Base-by-base conservation (phyloP, 2,888 invertebrate genomes). In the Cabera pusaria region DNA sequence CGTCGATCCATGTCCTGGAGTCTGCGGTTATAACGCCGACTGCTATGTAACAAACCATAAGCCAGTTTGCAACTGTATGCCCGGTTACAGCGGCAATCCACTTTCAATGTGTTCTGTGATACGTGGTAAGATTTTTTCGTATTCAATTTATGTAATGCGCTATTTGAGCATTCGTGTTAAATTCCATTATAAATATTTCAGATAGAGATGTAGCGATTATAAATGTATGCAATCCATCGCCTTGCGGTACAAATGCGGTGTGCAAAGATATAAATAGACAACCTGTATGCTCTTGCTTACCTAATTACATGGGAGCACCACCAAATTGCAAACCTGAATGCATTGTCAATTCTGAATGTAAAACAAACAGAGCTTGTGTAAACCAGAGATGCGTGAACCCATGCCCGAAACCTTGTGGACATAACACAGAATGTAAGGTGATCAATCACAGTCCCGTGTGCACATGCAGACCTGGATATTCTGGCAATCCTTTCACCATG, bases 381-480 rank as follows among this genome's bases (percentile, higher is more conserved):
- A 92, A 92, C 59, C 92, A 92, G 52, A 92, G 92, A 73, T 94
- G 94, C 59, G 57, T 83, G 0, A 93, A 93, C 72, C 94, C 94
- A 9, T 94, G 94, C 56, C 91, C 92, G 0, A 92, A 91, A 31
- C 90, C 92, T 4, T 94, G 94, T 65, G 94, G 94, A 12, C 80
- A 86, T 38, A 92, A 92, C 61, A 91, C 94, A 6, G 86, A 91
- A 38, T 95, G 95, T 55, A 90, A 91, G 71, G 93, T 93, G 3
- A 90, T 91, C 10, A 93, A 93, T 64, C 95, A 95, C 62, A 92
- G 92, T 51, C 93, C 95, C 3, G 90, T 94, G 12, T 95, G 95
- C 64, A 91, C 91, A 29, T 95, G 95, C 65, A 86, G 90, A 23
- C 71, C 82, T n/a, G 92, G 92, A 28, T 93, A 90, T 69, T 90